phyloP scores from a whole-genome alignment of 2,113 vertebrate species.

The mouse (Mus musculus) region DNA sequence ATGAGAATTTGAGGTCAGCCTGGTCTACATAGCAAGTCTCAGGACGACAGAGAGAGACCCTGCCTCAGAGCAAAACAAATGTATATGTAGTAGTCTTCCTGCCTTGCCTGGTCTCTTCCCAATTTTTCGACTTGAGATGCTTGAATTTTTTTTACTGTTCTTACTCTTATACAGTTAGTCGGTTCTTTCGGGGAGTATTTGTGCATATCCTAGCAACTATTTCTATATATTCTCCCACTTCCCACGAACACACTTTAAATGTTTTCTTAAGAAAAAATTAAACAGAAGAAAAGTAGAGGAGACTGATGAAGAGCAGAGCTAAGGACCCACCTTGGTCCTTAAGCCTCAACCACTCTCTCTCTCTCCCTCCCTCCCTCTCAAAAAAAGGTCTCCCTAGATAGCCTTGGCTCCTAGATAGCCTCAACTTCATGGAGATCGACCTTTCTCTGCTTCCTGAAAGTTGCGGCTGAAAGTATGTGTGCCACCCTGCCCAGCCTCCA shows the following conservation, averaged over 20 bases:
- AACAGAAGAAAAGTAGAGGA: background rate
- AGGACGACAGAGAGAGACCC: background rate
- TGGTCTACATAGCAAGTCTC: background rate
- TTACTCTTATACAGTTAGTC: background rate
- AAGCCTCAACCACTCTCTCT: background rate
- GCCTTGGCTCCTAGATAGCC: background rate
- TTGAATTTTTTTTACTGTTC: background rate
- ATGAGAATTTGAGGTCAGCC: background rate
- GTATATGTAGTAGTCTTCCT: background rate
- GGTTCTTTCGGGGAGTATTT: background rate
- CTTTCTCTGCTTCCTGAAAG: background rate
- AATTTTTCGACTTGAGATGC: background rate
- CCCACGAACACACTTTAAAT: background rate
- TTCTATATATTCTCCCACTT: conserved; percentile 18
- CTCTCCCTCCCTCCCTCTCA: background rate
- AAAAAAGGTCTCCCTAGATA: background rate
- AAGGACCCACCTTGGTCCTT: background rate
- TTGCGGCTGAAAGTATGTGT: background rate
- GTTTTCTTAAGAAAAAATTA: conserved; percentile 43
- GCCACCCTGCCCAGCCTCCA: background rate
- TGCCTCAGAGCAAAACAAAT: background rate
- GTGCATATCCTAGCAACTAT: conserved; percentile 38
- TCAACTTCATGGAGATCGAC: background rate
- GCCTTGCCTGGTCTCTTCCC: background rate
- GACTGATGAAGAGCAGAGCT: background rate